Conservation (phyloP, 2,113 vertebrate species). For the Thunnus thynnus region DNA sequence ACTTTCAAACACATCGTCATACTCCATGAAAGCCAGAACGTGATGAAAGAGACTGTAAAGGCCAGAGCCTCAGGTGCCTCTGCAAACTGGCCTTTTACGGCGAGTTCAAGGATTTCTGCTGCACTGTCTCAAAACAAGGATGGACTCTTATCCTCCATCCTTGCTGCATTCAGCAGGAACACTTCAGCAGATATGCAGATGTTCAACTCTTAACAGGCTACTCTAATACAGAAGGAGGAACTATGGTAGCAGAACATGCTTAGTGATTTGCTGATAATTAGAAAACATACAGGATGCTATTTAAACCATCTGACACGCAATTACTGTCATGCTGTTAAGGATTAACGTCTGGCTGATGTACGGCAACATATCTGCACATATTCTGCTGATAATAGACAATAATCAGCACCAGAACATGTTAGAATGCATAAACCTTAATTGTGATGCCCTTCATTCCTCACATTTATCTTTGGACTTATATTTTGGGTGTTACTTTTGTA, state of each 20-base stretch:
- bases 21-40: conserved; percentile 28
- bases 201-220: conserved; percentile 3
- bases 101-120: conserved; percentile 51
- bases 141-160: background rate
- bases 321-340: background rate
- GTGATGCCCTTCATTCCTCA: background rate
- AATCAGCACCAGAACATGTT: background rate
- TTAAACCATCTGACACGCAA: background rate
- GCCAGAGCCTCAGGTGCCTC: conserved; percentile 41
- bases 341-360: background rate
- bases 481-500: background rate
- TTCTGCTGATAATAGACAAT: background rate
- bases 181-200: conserved; percentile 27
- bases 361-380: background rate
- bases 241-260: background rate
- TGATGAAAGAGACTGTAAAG: conserved; percentile 63
- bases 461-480: background rate
- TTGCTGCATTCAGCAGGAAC: conserved; percentile 9
- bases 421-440: background rate
- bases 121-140: conserved; percentile 42
- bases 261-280: conserved; percentile 28
- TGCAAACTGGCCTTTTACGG: conserved; percentile 49
- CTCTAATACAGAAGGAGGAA: background rate
- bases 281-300: conserved; percentile 16
- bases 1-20: conserved; percentile 33